Percentiles rank a stretch among this genome's conserved stretches.
Evolutionary conservation across 2,888 invertebrate species (phyloP).

Genomic region (Chalcis sispes): DNA sequence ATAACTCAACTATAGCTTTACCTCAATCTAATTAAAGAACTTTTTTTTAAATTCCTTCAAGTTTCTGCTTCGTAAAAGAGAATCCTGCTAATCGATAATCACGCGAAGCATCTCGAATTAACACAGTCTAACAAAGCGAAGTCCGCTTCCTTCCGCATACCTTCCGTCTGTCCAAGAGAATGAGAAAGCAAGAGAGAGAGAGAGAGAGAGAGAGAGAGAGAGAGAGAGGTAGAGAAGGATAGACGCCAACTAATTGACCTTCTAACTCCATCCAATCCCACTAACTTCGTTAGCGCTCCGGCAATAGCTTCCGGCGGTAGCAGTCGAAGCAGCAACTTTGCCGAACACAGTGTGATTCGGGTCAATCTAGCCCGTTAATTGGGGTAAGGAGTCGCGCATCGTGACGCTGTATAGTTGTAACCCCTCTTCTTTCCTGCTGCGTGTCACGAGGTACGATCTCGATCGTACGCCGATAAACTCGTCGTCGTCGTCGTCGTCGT

Average conservation of each 20-base stretch:
- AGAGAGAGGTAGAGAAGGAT: no score
- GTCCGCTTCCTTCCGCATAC: background rate
- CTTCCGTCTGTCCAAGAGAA: background rate
- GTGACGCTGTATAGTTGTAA: no score
- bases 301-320: background rate
- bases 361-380: slow-evolving; percentile 46
- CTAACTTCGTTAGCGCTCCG: slow-evolving; percentile 25
- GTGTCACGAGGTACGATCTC: slow-evolving; percentile 1
- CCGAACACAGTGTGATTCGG: slow-evolving; percentile 49
- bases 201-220: no score
- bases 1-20: no score
- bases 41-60: no score
- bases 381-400: slow-evolving; percentile 20
- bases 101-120: slow-evolving; percentile 14
- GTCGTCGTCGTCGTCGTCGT: background rate
- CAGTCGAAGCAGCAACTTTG: slow-evolving; percentile 37
- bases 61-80: no score
- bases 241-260: slow-evolving; percentile 46
- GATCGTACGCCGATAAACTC: slow-evolving; percentile 22
- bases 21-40: no score
- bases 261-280: slow-evolving; percentile 14
- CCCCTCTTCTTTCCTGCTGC: no score
- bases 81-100: slow-evolving; percentile 16
- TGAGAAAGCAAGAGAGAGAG: no score
- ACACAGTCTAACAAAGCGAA: slow-evolving; percentile 37